Percentiles rank a stretch among this genome's conserved stretches.
Conservation (phyloP, 2,797 vertebrate genomes). For the Diplodus sargus region DNA sequence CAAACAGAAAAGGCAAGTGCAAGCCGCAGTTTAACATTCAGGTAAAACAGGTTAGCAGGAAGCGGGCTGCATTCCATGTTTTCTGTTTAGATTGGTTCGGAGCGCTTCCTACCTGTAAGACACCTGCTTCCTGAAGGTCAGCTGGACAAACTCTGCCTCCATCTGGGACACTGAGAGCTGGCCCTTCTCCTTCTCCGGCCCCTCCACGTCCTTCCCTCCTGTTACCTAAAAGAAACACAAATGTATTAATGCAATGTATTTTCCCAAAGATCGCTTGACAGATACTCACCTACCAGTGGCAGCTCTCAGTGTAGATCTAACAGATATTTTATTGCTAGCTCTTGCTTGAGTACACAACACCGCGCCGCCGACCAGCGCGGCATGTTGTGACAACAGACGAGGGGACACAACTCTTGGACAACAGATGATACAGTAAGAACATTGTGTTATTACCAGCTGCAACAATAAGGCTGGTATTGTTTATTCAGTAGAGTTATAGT, state of each 20-base stretch:
- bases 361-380: background rate
- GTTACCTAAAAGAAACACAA: background rate
- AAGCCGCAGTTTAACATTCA: constrained; percentile 2
- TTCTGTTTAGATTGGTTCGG: background rate
- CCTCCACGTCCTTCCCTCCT: no score
- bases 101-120: constrained; percentile 72
- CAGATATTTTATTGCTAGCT: background rate
- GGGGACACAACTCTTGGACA: background rate
- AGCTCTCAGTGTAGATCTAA: background rate
- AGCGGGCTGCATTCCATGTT: constrained; percentile 14
- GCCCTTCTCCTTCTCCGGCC: background rate
- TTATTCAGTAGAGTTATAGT: no score
- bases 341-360: background rate
- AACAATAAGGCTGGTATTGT: no score
- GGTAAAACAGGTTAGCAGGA: constrained; percentile 49
- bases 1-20: background rate
- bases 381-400: background rate
- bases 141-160: constrained; percentile 64
- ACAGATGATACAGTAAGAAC: background rate
- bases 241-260: background rate
- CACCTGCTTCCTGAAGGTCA: constrained; percentile 75
- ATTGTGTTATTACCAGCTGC: background rate
- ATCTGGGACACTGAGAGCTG: constrained; percentile 48
- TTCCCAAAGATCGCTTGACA: no score
- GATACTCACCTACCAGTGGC: background rate